Percentiles rank a stretch among this genome's conserved stretches.
Evolutionary conservation across 2,797 vertebrate genomes (phyloP).

Genomic region (Chiloscyllium punctatum): DNA sequence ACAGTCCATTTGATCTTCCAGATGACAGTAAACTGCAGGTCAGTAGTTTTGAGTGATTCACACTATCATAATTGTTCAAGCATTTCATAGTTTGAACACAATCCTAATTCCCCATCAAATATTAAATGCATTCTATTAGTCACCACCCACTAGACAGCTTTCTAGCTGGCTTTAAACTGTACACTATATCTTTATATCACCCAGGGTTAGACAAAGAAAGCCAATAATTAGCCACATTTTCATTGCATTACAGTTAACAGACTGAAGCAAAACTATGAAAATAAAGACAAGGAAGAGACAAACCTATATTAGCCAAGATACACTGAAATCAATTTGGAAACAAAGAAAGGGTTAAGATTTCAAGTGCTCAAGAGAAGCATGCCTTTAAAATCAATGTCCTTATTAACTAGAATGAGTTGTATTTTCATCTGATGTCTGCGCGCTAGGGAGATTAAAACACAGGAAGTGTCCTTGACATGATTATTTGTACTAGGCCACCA

Average conservation of each 20-base stretch:
- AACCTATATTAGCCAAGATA: neutral
- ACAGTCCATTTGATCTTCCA: neutral
- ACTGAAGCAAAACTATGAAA: neutral
- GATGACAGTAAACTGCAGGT: neutral
- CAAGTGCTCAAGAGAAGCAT: neutral
- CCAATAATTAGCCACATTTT: neutral
- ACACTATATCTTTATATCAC: neutral
- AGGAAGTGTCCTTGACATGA: conserved; percentile 9
- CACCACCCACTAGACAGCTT: neutral
- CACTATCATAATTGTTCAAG: neutral
- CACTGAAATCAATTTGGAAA: neutral
- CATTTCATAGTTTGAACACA: neutral
- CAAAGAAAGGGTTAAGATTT: neutral
- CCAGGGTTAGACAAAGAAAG: neutral
- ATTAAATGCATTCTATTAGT: neutral
- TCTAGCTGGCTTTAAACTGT: neutral
- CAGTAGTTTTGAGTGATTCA: neutral
- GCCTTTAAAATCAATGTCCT: neutral
- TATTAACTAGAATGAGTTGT: conserved; percentile 9
- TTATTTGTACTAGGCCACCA: neutral
- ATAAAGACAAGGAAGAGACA: neutral
- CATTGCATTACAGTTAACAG: neutral
- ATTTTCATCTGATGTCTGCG: neutral
- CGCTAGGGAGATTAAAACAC: neutral
- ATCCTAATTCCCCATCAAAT: neutral